Conservation (phyloP, 2,797 vertebrate species). For the Enteromius radiatus region DNA sequence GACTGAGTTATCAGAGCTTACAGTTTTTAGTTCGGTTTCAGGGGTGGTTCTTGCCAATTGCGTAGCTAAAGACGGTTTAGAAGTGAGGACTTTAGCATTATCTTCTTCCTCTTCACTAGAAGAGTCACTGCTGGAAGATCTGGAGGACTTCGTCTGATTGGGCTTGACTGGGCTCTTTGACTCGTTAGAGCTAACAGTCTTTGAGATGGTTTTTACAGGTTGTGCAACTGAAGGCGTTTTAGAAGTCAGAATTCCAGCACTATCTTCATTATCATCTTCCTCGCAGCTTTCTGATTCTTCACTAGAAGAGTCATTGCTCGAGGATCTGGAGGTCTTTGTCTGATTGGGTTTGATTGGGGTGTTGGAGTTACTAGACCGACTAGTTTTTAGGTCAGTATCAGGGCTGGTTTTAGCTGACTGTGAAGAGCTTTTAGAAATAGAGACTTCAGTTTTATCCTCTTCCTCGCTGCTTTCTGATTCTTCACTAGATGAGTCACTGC, state of each 20-base stretch:
- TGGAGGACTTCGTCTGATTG: background rate
- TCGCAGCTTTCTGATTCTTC: conserved; percentile 46
- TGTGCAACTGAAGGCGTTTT: background rate
- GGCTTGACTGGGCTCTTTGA: background rate
- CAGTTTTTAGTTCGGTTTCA: background rate
- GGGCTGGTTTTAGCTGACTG: background rate
- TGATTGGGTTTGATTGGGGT: background rate
- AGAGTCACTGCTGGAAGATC: conserved; percentile 27
- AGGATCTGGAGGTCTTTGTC: background rate
- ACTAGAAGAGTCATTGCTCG: conserved; percentile 18
- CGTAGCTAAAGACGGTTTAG: background rate
- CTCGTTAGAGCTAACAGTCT: background rate
- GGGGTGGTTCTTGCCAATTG: background rate
- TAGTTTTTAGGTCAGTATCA: background rate
- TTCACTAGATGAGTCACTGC: conserved; percentile 40
- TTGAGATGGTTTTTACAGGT: too few species aligned
- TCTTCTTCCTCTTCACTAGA: conserved; percentile 43
- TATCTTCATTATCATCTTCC: background rate
- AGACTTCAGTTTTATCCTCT: background rate
- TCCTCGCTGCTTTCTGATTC: conserved; percentile 46
- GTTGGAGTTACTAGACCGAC: background rate
- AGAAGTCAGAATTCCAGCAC: background rate
- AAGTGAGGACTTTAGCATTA: background rate
- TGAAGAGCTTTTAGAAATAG: background rate
- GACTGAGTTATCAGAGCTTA: background rate